These are phyloP conservation scores for Acrocephalus kingi DNA, from an alignment of 2,113 vertebrate species.

Conservation along the genomic window DNA sequence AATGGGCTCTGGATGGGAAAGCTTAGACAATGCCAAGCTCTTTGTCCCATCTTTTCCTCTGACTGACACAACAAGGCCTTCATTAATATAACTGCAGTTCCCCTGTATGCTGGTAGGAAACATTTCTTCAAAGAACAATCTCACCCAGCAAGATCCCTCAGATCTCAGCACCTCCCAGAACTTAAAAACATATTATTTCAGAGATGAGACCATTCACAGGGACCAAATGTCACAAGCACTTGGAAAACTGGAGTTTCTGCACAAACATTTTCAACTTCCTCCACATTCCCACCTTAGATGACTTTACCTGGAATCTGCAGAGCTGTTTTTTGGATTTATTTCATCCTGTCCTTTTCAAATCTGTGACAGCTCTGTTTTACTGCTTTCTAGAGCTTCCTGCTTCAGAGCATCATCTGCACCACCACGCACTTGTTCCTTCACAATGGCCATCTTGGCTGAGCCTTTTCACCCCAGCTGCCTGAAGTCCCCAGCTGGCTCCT, in stretches of 20 bases:
- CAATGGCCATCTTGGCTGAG: background rate
- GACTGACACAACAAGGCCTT: background rate
- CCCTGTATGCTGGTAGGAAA: slow-evolving; percentile 17
- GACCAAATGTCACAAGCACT: background rate
- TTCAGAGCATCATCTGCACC: background rate
- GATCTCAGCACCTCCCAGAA: slow-evolving; percentile 27
- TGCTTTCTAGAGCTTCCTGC: background rate
- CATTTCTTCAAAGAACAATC: slow-evolving; percentile 37
- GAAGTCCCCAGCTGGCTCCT: background rate
- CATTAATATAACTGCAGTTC: slow-evolving; percentile 37
- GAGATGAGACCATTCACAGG: background rate
- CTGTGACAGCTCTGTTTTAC: background rate
- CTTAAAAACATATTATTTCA: slow-evolving; percentile 3
- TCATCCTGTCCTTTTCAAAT: background rate
- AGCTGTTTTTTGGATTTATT: background rate
- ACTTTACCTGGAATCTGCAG: background rate
- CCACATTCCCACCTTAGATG: background rate
- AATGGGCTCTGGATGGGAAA: slow-evolving; percentile 4
- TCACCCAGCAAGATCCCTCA: slow-evolving; percentile 35
- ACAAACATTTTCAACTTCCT: background rate
- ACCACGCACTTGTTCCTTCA: background rate
- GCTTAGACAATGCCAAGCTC: slow-evolving; percentile 5
- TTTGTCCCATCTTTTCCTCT: background rate
- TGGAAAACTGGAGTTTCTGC: background rate
- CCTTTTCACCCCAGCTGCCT: background rate